Conservation (phyloP, 2,888 invertebrate genomes). For the Drosophila falleni region DNA sequence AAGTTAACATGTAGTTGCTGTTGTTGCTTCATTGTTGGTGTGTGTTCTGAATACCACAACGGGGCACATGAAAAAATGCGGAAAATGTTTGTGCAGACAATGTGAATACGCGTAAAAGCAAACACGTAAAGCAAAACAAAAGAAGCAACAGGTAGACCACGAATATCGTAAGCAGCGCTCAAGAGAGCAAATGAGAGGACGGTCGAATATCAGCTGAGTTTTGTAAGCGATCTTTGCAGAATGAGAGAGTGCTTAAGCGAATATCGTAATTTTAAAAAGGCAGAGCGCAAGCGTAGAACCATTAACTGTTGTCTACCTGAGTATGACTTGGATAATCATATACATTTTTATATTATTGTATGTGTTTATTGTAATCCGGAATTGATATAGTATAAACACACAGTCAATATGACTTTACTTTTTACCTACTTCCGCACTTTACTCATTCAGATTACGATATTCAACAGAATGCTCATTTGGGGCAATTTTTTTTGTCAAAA, state of each 20-base stretch:
- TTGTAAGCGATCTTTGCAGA: slow-evolving; percentile 30
- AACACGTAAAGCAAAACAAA: slow-evolving; percentile 49
- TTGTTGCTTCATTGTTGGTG: slow-evolving; percentile 37
- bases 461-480: slow-evolving; percentile 60
- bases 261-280: slow-evolving; percentile 58
- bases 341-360: neutral
- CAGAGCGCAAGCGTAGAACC: slow-evolving; percentile 33
- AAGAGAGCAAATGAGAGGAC: neutral
- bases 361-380: neutral
- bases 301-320: neutral
- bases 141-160: slow-evolving; percentile 59
- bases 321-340: slow-evolving; percentile 7
- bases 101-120: slow-evolving; percentile 20
- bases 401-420: neutral
- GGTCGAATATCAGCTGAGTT: slow-evolving; percentile 22
- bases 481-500: slow-evolving; percentile 49
- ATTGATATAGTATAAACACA: neutral
- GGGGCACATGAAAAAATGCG: slow-evolving; percentile 70
- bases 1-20: slow-evolving; percentile 27
- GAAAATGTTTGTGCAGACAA: slow-evolving; percentile 73
- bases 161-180: slow-evolving; percentile 55
- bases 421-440: neutral
- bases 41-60: slow-evolving; percentile 65
- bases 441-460: slow-evolving; percentile 21
- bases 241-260: slow-evolving; percentile 18